Evolutionary conservation across 2,888 invertebrate genomes (phyloP).

Genomic region (Athrips mouffetella): DNA sequence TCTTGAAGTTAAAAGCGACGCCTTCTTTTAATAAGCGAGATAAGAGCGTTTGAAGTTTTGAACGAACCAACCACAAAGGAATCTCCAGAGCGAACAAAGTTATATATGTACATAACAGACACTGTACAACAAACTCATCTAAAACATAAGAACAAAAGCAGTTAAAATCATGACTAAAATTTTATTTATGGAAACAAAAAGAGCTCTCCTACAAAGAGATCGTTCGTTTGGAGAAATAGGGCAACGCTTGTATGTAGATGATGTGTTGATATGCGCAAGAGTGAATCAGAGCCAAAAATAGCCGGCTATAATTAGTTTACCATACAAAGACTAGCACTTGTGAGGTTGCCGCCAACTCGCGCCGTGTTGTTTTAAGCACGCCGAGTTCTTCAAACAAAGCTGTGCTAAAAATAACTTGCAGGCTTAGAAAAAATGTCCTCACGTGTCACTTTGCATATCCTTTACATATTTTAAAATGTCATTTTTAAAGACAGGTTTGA

Average conservation of each 20-base stretch:
- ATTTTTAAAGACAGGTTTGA: no score
- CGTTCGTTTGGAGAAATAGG: constrained; percentile 36
- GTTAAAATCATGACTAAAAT: no score
- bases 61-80: background rate
- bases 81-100: background rate
- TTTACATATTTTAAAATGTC: no score
- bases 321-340: constrained; percentile 53
- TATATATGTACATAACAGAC: background rate
- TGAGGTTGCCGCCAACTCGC: constrained; percentile 44
- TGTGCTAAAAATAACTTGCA: background rate
- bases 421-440: no score
- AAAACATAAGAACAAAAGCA: no score
- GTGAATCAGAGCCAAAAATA: constrained; percentile 47
- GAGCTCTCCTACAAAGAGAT: constrained; percentile 7
- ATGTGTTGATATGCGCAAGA: constrained; percentile 43
- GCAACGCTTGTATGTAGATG: constrained; percentile 39
- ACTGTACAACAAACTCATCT: background rate
- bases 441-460: no score
- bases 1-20: background rate
- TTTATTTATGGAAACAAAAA: background rate
- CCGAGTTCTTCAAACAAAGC: background rate
- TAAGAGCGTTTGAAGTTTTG: background rate
- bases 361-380: constrained; percentile 45
- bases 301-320: constrained; percentile 54
- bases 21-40: background rate